Percentiles rank a stretch among this genome's conserved stretches.
phyloP scores from a whole-genome alignment of 2,888 invertebrate species.

The Mactromeris polynyma region DNA sequence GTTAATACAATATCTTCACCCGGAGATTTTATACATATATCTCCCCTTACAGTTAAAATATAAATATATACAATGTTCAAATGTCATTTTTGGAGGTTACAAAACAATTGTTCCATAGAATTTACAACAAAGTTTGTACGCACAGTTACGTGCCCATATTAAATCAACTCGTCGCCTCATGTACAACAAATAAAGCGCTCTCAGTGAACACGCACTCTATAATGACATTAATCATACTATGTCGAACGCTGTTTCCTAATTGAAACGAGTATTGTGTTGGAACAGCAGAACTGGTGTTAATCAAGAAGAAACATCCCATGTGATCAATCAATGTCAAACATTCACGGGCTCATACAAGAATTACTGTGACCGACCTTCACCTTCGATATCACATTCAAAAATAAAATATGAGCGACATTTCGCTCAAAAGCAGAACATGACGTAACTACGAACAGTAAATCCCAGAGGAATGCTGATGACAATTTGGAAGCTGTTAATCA shows the following conservation, averaged over 20 bases:
- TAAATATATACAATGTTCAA: too few species aligned
- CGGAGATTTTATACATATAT: too few species aligned
- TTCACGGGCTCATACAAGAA: constrained; percentile 10
- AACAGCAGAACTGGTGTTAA: constrained; percentile 10
- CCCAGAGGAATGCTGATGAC: not conserved
- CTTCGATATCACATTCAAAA: not conserved
- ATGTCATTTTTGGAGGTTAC: too few species aligned
- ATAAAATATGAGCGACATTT: constrained; percentile 5
- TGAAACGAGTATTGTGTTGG: constrained; percentile 16
- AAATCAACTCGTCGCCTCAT: not conserved
- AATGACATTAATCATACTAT: not conserved
- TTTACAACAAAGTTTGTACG: too few species aligned
- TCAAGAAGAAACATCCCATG: constrained; percentile 23
- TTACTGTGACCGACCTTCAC: not conserved
- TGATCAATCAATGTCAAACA: constrained; percentile 33
- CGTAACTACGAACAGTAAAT: not conserved
- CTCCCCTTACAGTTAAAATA: too few species aligned
- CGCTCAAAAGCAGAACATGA: not conserved
- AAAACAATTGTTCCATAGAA: too few species aligned
- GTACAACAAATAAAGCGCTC: not conserved
- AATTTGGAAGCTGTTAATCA: not conserved
- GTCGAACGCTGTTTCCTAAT: constrained; percentile 12
- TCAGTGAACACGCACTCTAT: not conserved
- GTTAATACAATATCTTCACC: too few species aligned
- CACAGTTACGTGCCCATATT: too few species aligned